Base-by-base conservation (phyloP, 2,113 vertebrate species). In the Aphelocoma coerulescens region DNA sequence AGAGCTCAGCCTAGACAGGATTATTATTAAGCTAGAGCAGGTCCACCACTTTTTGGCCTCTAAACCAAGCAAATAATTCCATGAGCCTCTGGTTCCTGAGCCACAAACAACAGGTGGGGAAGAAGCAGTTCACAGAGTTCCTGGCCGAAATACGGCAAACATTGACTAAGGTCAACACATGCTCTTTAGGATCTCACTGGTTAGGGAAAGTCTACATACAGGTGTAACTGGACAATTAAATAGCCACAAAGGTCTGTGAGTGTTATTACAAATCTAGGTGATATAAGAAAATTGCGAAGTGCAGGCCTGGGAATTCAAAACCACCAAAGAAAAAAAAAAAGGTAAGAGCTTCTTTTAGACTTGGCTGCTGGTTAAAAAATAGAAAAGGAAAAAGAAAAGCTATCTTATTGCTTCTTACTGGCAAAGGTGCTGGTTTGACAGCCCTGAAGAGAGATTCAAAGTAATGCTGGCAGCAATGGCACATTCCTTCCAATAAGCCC, bases 381-480 rank as follows among this genome's bases (percentile, higher is more conserved):
- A 78, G 33, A 69, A 95, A 63, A 80, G 26, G 13, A 30, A 33
- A 58, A 68, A 58, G 9, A 18, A 58, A 69, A 74, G 39, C 35
- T 58, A 83, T 11, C 43, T 55, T 35, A 74, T 83, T 90, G 87
- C 68, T 46, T 88, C 14, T 80, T 91, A 55, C 87, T 77, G 57
- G 85, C 2, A 3, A 92, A 94, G 85, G 85, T 92, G 57, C 48
- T 87, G 57, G 33, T 91, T 87, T 96, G 96, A 96, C 92, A 93
- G 88, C 52, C 52, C 48, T 72, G 75, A 93, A 72, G 85, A 91
- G 85, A 49, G 79, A 95, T 96, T 96, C 88, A 86, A 86, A 94
- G 92, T 88, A 94, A 95, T 71, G 73, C 83, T 95, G 88, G 92
- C 92, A 96, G 93, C 82, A 96, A 49, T 68, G 83, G 93, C 61